Conservation (phyloP, 2,888 invertebrate species). For the Acanthococcus lagerstroemiae region DNA sequence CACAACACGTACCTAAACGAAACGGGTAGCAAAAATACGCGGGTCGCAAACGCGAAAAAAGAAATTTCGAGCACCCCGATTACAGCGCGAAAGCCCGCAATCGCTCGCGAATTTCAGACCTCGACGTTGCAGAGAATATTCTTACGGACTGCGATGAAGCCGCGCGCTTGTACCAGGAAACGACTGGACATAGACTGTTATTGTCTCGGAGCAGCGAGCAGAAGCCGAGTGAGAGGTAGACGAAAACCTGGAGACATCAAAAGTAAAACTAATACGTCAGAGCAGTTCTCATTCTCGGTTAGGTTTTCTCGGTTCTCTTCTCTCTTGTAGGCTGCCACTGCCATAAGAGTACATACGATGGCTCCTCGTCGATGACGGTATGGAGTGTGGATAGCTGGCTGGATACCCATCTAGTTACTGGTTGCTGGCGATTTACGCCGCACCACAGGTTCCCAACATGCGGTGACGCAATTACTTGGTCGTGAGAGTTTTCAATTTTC, state of each 20-base stretch:
- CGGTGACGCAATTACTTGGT: neutral
- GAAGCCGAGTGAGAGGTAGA: constrained; percentile 16
- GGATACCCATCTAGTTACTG: neutral
- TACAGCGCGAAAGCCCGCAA: too few relatives aligned
- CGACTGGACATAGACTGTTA: too few relatives aligned
- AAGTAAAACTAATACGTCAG: constrained; percentile 25
- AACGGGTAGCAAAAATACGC: too few relatives aligned
- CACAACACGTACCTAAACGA: neutral
- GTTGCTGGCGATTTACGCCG: neutral
- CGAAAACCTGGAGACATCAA: constrained; percentile 23
- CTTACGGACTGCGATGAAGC: too few relatives aligned
- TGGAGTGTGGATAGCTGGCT: neutral
- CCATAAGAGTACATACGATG: neutral
- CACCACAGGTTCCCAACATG: neutral
- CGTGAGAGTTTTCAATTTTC: neutral
- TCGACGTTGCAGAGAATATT: too few relatives aligned
- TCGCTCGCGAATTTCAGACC: too few relatives aligned
- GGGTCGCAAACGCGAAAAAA: too few relatives aligned
- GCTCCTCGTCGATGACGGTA: neutral
- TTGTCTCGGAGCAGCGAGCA: constrained; percentile 10
- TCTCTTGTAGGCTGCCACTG: neutral
- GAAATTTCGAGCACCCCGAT: too few relatives aligned
- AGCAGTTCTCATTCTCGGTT: neutral
- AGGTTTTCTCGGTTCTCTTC: too few relatives aligned
- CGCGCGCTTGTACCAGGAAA: too few relatives aligned